phyloP scores from a whole-genome alignment of 2,113 vertebrate species.

The Rhea pennata region DNA sequence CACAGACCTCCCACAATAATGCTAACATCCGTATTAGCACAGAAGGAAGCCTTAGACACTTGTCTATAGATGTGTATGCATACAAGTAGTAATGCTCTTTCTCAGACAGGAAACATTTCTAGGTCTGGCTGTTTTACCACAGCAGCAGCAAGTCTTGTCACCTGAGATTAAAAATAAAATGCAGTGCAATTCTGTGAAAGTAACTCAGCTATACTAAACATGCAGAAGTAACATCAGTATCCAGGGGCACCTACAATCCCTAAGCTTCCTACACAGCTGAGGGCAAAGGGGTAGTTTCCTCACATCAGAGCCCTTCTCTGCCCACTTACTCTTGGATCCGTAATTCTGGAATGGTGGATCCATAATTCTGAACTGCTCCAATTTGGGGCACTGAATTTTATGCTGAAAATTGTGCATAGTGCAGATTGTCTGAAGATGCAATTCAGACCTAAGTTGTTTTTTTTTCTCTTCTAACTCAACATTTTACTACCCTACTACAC shows the following conservation, averaged over 20 bases:
- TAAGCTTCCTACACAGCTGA: accelerated
- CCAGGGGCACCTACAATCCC: neutral
- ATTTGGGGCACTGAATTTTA: neutral
- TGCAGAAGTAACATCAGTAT: neutral
- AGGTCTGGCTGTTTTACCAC: neutral
- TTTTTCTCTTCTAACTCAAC: neutral
- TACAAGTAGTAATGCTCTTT: neutral
- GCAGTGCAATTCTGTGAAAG: neutral
- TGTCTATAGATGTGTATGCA: neutral
- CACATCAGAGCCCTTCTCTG: neutral
- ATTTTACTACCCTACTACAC: neutral
- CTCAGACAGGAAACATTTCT: neutral
- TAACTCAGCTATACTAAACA: neutral
- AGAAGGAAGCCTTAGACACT: neutral
- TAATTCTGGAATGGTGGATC: neutral
- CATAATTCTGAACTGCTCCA: neutral
- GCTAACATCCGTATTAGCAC: neutral
- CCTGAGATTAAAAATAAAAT: neutral
- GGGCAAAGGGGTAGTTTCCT: neutral
- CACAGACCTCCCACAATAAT: neutral
- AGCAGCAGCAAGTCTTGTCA: neutral
- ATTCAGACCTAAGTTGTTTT: neutral
- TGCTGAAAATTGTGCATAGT: neutral
- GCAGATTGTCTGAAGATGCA: neutral
- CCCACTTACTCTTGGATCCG: neutral